phyloP scores from a whole-genome alignment of 1,140 invertebrate genomes.

The Hestina assimilis region DNA sequence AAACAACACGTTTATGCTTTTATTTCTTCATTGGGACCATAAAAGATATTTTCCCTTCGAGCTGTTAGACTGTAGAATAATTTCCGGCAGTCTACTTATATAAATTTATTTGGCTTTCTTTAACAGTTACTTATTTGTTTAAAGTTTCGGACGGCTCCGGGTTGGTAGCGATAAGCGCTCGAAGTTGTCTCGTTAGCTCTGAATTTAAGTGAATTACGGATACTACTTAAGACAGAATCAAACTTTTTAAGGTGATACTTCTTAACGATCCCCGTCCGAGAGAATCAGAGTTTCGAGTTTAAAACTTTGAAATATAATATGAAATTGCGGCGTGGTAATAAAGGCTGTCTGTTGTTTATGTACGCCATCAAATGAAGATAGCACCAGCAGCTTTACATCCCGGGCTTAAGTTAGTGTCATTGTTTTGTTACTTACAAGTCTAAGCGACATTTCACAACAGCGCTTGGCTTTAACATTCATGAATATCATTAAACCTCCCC shows the following conservation, averaged over 20 bases:
- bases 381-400: constrained; percentile 55
- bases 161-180: constrained; percentile 47
- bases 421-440: constrained; percentile 70
- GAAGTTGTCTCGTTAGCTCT: constrained; percentile 56
- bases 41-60: constrained; percentile 43
- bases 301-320: constrained; percentile 63
- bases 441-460: constrained; percentile 66
- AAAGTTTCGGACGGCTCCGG: constrained; percentile 52
- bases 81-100: constrained; percentile 36
- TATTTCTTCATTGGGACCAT: constrained; percentile 45
- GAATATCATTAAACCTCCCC: constrained; percentile 69
- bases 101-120: constrained; percentile 66
- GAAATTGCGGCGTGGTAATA: constrained; percentile 56
- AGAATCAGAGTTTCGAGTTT: constrained; percentile 53
- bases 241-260: constrained; percentile 53
- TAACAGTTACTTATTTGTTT: constrained; percentile 65
- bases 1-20: constrained; percentile 65
- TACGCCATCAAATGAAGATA: constrained; percentile 64
- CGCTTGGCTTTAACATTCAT: constrained; percentile 68
- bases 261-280: constrained; percentile 42
- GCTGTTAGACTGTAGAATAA: constrained; percentile 36
- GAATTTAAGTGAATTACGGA: constrained; percentile 61
- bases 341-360: constrained; percentile 67
- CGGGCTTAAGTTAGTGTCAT: constrained; percentile 66
- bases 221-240: constrained; percentile 46